These are phyloP conservation scores for Lamproptera curius DNA, from an alignment of 2,888 invertebrate genomes.

Conservation along the genomic window DNA sequence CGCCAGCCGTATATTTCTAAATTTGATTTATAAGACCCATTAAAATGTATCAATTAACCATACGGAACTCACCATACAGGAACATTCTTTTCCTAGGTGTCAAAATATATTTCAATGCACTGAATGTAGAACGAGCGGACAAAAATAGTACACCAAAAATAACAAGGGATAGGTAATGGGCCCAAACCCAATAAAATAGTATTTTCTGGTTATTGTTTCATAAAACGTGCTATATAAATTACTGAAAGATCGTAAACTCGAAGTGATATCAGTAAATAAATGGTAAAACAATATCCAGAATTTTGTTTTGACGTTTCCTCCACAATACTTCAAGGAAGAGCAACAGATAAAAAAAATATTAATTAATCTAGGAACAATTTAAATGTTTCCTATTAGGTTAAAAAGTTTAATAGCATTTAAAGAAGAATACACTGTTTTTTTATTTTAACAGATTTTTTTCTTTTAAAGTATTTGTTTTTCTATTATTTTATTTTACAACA, in stretches of 20 bases:
- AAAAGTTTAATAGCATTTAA: too few relatives aligned
- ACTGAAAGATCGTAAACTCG: slow-evolving; percentile 25
- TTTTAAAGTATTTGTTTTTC: too few relatives aligned
- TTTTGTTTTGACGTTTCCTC: slow-evolving; percentile 67
- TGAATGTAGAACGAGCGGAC: slow-evolving; percentile 70
- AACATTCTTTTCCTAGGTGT: slow-evolving; percentile 70
- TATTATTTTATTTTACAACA: too few relatives aligned
- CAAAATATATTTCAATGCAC: slow-evolving; percentile 70
- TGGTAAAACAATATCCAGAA: slow-evolving; percentile 52
- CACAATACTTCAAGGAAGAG: slow-evolving; percentile 4
- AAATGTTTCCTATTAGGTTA: too few relatives aligned
- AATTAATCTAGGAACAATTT: too few relatives aligned
- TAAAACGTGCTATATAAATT: slow-evolving; percentile 8
- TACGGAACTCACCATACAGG: slow-evolving; percentile 56
- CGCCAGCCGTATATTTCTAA: neutral
- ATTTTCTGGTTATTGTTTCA: slow-evolving; percentile 4
- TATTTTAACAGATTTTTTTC: too few relatives aligned
- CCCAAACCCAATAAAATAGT: slow-evolving; percentile 15
- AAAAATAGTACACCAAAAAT: slow-evolving; percentile 75
- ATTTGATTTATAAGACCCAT: neutral
- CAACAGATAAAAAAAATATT: neutral
- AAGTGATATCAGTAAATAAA: slow-evolving; percentile 36
- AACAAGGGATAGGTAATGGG: slow-evolving; percentile 40
- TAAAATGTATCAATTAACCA: neutral
- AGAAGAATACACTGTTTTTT: too few relatives aligned